A percentile compares a stretch with the other conserved stretches of the same genome.
phyloP scores from a whole-genome alignment of 2,888 invertebrate species.

The Lysandra coridon region DNA sequence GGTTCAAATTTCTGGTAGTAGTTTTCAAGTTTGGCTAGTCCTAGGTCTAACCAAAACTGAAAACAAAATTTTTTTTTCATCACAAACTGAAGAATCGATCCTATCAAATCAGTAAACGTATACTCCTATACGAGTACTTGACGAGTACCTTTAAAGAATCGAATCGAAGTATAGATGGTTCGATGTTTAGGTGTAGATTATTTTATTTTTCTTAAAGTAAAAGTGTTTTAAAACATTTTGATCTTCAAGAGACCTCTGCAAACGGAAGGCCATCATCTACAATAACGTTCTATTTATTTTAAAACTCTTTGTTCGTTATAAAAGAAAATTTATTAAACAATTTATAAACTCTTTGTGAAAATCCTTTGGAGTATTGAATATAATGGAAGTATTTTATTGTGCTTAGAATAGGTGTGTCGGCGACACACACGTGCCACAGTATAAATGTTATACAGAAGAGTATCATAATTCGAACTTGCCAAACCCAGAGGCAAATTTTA shows the following conservation, averaged over 20 bases:
- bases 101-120: no score
- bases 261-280: not conserved
- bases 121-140: no score
- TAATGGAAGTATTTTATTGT: conserved; percentile 26
- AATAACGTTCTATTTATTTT: not conserved
- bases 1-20: no score
- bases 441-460: not conserved
- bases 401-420: conserved; percentile 10
- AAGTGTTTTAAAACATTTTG: not conserved
- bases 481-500: not conserved
- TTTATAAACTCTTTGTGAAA: conserved; percentile 26
- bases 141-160: no score
- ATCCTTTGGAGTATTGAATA: conserved; percentile 14
- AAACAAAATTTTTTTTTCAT: no score
- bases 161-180: no score
- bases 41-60: no score
- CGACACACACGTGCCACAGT: not conserved
- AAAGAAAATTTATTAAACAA: conserved; percentile 19
- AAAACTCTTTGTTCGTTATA: conserved; percentile 4
- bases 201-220: not conserved
- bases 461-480: not conserved
- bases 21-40: no score
- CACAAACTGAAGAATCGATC: no score
- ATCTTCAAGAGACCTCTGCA: not conserved
- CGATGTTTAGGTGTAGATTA: no score